These are phyloP conservation scores for Laspeyria flexula DNA, from an alignment of 2,888 invertebrate species.

Conservation along the genomic window DNA sequence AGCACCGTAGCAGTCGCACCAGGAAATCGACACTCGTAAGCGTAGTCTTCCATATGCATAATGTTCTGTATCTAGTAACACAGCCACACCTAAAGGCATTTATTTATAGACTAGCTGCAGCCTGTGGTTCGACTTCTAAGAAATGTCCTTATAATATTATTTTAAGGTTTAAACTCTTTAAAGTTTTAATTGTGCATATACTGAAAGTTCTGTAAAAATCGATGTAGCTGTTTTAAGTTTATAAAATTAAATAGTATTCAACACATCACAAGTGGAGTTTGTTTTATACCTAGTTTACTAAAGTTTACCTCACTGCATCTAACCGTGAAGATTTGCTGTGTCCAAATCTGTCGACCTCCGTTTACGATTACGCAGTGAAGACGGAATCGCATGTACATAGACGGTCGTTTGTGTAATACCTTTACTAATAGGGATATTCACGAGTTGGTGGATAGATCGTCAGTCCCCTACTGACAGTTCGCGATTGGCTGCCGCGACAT, in stretches of 20 bases:
- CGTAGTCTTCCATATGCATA: constrained; percentile 42
- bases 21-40: constrained; percentile 54
- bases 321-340: constrained; percentile 46
- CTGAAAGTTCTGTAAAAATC: no score
- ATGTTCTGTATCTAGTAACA: constrained; percentile 14
- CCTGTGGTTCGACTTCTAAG: not conserved
- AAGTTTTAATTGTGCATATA: no score
- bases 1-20: constrained; percentile 51
- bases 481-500: constrained; percentile 62
- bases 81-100: not conserved
- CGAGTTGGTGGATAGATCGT: constrained; percentile 59
- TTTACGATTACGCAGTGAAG: constrained; percentile 66
- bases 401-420: constrained; percentile 65
- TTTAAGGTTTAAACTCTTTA: no score
- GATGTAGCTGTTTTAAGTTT: not conserved
- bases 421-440: constrained; percentile 71
- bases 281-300: constrained; percentile 26
- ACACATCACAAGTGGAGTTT: constrained; percentile 19
- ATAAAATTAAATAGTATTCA: no score
- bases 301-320: constrained; percentile 31
- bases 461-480: constrained; percentile 64
- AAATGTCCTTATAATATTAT: no score
- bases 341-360: constrained; percentile 54
- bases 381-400: constrained; percentile 60
- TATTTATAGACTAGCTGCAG: not conserved